Evolutionary conservation across 1,140 invertebrate genomes (phyloP).

Genomic region (Cyclina sinensis): DNA sequence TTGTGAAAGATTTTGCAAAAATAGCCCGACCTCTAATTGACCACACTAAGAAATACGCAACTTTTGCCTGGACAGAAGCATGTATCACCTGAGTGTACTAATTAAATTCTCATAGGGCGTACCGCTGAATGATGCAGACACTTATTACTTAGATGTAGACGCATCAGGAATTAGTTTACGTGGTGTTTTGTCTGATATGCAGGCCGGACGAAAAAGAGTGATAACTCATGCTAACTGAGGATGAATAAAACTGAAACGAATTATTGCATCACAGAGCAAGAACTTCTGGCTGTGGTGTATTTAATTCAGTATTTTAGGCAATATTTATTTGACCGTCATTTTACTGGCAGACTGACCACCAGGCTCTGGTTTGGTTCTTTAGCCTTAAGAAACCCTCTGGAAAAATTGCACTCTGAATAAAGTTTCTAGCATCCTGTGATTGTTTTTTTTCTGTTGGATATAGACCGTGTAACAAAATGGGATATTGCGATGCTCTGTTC

Average conservation of each 20-base stretch:
- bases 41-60: neutral
- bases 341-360: slow-evolving; percentile 34
- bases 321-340: slow-evolving; percentile 39
- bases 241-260: slow-evolving; percentile 59
- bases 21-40: neutral
- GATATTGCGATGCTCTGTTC: too few species aligned
- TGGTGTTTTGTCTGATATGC: slow-evolving; percentile 71
- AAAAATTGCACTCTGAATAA: neutral
- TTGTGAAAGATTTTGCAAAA: neutral
- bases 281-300: slow-evolving; percentile 29
- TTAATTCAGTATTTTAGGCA: slow-evolving; percentile 56
- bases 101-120: neutral
- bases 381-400: neutral
- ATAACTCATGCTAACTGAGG: slow-evolving; percentile 69
- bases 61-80: neutral
- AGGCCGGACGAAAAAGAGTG: slow-evolving; percentile 68
- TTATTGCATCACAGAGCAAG: too few species aligned
- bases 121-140: neutral
- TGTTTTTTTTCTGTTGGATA: too few species aligned
- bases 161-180: slow-evolving; percentile 71
- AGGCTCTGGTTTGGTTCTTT: slow-evolving; percentile 37
- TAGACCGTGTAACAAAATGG: too few species aligned
- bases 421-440: too few species aligned
- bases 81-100: neutral
- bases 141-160: slow-evolving; percentile 70